These are phyloP conservation scores for Protosalanx chinensis DNA, from an alignment of 2,797 vertebrate genomes.

Conservation along the genomic window DNA sequence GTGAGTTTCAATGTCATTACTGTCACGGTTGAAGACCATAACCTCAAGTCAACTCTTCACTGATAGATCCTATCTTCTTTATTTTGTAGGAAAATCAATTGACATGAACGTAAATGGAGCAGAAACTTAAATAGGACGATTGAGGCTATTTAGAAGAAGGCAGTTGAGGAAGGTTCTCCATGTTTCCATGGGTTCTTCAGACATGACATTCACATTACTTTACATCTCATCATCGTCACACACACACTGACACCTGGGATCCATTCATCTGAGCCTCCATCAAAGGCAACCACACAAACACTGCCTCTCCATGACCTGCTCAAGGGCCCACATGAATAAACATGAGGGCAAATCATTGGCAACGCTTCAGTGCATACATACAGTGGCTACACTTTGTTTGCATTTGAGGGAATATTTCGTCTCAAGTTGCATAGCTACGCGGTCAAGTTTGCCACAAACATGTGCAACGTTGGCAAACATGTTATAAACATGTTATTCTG, in stretches of 20 bases:
- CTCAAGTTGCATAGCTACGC: neutral
- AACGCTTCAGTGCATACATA: conserved; percentile 35
- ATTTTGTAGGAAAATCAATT: neutral
- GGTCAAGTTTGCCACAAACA: no score
- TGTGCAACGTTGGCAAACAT: neutral
- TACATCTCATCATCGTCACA: conserved; percentile 9
- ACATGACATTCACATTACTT: conserved; percentile 28
- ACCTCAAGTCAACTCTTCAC: no score
- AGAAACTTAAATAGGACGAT: neutral
- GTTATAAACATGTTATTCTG: neutral
- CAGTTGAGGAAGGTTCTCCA: neutral
- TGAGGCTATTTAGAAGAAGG: neutral
- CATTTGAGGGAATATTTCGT: neutral
- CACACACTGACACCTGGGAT: conserved; percentile 62
- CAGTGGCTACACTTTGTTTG: neutral
- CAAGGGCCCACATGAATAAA: conserved; percentile 49
- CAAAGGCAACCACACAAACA: conserved; percentile 67
- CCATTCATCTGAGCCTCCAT: conserved; percentile 66
- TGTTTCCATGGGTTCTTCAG: neutral
- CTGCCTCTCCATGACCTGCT: conserved; percentile 47
- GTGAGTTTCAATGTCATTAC: no score
- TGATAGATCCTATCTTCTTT: no score
- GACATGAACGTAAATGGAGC: neutral
- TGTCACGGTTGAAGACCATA: no score
- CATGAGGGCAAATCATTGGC: conserved; percentile 47